These are phyloP conservation scores for Engraulis encrasicolus DNA, from an alignment of 2,113 vertebrate genomes.

Conservation along the genomic window DNA sequence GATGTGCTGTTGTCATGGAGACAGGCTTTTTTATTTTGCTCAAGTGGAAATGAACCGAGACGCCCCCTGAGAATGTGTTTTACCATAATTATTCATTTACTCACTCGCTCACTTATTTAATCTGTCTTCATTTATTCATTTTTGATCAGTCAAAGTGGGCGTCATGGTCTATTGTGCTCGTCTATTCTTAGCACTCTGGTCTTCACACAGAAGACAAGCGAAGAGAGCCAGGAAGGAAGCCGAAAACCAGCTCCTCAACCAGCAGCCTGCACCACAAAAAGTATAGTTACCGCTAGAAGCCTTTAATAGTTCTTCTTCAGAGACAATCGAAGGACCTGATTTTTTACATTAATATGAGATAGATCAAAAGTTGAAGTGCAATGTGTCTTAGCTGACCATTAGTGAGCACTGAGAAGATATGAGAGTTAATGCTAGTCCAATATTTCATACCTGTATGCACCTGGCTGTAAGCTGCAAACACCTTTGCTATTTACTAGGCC, in stretches of 20 bases:
- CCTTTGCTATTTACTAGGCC: background rate
- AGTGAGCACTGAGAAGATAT: no score
- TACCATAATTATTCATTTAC: no score
- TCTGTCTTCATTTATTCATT: no score
- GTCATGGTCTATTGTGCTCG: no score
- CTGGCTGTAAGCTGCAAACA: no score
- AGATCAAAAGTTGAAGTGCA: background rate
- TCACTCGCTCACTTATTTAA: no score
- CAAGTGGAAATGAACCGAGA: background rate
- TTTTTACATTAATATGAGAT: no score
- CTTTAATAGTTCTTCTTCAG: background rate
- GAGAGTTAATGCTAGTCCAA: no score
- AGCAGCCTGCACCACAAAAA: background rate
- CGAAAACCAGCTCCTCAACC: constrained; percentile 33
- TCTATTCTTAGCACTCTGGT: background rate
- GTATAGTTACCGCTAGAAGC: background rate
- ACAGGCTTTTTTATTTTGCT: background rate
- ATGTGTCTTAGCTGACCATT: no score
- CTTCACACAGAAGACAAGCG: background rate
- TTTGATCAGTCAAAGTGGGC: no score
- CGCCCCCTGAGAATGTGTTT: background rate
- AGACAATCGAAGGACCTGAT: no score
- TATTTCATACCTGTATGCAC: background rate
- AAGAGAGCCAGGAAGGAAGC: constrained; percentile 37
- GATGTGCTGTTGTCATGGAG: constrained; percentile 8